phyloP scores from a whole-genome alignment of 2,113 vertebrate genomes.

The Pelecanus crispus region DNA sequence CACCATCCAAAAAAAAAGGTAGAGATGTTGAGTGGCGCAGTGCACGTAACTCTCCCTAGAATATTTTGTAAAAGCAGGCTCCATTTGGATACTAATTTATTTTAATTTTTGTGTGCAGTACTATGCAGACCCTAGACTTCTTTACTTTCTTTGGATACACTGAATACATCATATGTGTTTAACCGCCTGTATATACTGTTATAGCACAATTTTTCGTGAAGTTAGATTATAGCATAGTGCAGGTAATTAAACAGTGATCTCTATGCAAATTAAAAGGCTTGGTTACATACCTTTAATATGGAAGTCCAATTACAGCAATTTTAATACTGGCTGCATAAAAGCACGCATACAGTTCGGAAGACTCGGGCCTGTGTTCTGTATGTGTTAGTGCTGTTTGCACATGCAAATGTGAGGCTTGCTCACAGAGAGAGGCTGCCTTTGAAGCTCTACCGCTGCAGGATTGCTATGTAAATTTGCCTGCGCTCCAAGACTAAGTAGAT shows the following conservation, averaged over 20 bases:
- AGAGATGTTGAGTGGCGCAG: neutral
- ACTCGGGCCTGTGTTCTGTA: neutral
- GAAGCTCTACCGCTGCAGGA: neutral
- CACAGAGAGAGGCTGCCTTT: neutral
- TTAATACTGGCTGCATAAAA: neutral
- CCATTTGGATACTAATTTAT: neutral
- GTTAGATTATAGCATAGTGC: neutral
- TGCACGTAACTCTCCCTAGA: neutral
- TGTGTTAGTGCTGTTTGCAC: neutral
- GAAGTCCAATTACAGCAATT: conserved; percentile 42
- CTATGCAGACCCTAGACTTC: neutral
- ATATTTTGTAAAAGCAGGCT: neutral
- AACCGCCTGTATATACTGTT: neutral
- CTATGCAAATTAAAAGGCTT: conserved; percentile 38
- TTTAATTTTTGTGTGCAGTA: neutral
- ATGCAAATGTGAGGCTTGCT: conserved; percentile 32
- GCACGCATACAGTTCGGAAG: neutral
- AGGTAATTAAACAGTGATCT: conserved; percentile 20
- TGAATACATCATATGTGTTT: neutral
- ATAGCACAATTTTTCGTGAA: neutral
- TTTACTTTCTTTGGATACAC: neutral
- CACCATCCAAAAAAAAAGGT: neutral
- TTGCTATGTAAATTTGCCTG: neutral
- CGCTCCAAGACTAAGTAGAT: neutral
- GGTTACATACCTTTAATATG: neutral